Conservation (phyloP, 2,113 vertebrate species). For the Pedionomus torquatus region DNA sequence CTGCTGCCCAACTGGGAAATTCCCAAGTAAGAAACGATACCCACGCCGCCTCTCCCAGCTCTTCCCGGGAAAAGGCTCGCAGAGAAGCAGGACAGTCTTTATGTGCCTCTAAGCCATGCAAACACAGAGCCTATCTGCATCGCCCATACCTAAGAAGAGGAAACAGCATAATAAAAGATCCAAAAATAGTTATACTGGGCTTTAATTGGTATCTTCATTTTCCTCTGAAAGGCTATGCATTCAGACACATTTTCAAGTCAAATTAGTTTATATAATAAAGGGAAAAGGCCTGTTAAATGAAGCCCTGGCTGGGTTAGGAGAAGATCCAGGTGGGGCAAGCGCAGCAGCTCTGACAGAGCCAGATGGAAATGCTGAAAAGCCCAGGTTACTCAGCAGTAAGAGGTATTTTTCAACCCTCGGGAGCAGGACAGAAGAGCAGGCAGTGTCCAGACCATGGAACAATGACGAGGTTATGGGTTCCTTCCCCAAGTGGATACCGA, state of each 20-base stretch:
- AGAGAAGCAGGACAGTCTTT: neutral
- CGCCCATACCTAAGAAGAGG: neutral
- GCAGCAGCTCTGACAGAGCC: neutral
- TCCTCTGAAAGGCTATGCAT: neutral
- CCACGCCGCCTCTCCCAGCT: fast-evolving
- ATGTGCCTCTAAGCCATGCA: neutral
- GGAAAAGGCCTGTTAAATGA: neutral
- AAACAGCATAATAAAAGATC: neutral
- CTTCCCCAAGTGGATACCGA: neutral
- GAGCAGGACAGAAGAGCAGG: neutral
- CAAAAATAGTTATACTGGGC: neutral
- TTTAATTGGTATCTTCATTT: neutral
- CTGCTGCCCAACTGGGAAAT: neutral
- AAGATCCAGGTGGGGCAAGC: fast-evolving
- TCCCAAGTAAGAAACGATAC: neutral
- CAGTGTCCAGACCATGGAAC: fast-evolving
- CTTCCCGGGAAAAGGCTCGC: neutral
- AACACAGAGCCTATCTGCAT: neutral
- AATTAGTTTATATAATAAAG: neutral
- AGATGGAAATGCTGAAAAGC: neutral
- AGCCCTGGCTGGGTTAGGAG: neutral
- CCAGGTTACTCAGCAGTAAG: neutral
- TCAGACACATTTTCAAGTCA: neutral
- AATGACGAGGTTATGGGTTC: fast-evolving
- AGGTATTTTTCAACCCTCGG: fast-evolving